phyloP scores from a whole-genome alignment of 1,140 invertebrate species.

The Idris sp. region DNA sequence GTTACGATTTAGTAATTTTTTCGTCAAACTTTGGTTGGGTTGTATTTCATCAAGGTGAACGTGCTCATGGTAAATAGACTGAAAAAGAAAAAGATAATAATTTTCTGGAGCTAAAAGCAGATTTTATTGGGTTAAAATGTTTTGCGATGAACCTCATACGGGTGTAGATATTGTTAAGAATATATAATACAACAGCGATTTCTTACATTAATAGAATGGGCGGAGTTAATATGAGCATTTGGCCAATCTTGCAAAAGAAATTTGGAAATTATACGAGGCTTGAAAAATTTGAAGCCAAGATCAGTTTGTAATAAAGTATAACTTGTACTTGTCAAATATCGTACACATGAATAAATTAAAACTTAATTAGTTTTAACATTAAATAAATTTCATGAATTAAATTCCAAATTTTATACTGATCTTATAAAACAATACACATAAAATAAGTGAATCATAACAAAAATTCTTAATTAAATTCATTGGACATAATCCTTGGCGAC shows the following conservation, averaged over 20 bases:
- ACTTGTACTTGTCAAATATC: too few species aligned
- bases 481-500: too few species aligned
- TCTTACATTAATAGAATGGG: constrained; percentile 31
- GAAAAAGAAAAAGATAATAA: constrained; percentile 58
- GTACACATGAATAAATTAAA: too few species aligned
- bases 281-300: constrained; percentile 38
- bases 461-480: too few species aligned
- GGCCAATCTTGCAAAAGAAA: constrained; percentile 26
- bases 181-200: constrained; percentile 42
- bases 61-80: constrained; percentile 63
- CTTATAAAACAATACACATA: too few species aligned
- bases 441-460: too few species aligned
- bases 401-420: too few species aligned
- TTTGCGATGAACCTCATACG: constrained; percentile 58
- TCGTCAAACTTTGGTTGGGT: constrained; percentile 69
- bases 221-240: constrained; percentile 26
- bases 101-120: constrained; percentile 69
- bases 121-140: constrained; percentile 66
- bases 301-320: too few species aligned
- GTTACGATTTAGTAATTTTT: constrained; percentile 67
- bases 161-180: constrained; percentile 31
- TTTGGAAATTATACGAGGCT: constrained; percentile 35
- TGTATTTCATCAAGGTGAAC: constrained; percentile 51
- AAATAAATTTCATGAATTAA: too few species aligned
- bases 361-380: too few species aligned